Evolutionary conservation across 2,797 vertebrate species (phyloP).

Genomic region (Linurgus olivaceus): DNA sequence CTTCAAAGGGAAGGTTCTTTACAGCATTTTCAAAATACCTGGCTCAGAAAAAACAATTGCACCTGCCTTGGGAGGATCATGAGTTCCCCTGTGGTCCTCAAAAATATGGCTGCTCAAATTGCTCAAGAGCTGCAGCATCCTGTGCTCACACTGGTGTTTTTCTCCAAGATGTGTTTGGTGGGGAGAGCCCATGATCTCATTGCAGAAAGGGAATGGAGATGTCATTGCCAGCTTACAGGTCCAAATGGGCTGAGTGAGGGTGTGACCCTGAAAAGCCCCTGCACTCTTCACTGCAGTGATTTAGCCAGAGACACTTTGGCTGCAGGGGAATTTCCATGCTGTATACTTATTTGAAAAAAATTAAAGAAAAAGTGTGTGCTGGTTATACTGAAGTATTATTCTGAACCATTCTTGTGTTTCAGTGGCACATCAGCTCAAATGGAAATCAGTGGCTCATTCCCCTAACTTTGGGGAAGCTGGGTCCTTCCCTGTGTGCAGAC

Average conservation of each 20-base stretch:
- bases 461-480: accelerated
- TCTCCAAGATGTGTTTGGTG: neutral
- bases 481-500: neutral
- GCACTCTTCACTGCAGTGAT: neutral
- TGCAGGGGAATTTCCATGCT: neutral
- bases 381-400: neutral
- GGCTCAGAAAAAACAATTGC: neutral
- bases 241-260: neutral
- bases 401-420: neutral
- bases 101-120: neutral
- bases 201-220: neutral
- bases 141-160: neutral
- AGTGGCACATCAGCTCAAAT: neutral
- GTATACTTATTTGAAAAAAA: neutral
- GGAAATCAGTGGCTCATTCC: neutral
- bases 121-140: neutral
- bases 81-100: neutral
- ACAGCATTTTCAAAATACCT: neutral
- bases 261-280: neutral
- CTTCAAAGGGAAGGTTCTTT: neutral
- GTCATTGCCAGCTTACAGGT: neutral
- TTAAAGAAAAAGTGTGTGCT: neutral
- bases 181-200: neutral
- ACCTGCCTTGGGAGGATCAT: neutral
- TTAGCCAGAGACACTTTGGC: neutral